A percentile compares a stretch with the other conserved stretches of the same genome.
phyloP scores from a whole-genome alignment of 2,888 invertebrate species.

The Globia sparganii region DNA sequence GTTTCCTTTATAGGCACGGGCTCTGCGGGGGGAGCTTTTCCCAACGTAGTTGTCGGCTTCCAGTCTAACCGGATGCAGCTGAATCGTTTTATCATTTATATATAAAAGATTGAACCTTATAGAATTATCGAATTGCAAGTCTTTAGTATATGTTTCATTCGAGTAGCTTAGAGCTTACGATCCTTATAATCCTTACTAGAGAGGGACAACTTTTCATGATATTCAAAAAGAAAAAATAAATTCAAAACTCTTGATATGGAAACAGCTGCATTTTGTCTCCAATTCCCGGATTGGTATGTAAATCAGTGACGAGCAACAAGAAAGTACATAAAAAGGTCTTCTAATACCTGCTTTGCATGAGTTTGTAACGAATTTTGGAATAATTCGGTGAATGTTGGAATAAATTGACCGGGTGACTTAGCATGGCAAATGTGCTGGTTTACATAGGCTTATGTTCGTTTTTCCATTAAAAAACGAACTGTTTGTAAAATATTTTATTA shows the following conservation, averaged over 20 bases:
- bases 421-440: constrained; percentile 54
- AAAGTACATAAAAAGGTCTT: constrained; percentile 62
- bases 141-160: not conserved
- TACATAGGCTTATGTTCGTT: constrained; percentile 20
- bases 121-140: not conserved
- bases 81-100: no score
- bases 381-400: constrained; percentile 51
- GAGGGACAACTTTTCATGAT: not conserved
- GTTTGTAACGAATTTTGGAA: constrained; percentile 58
- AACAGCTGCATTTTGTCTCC: constrained; percentile 54
- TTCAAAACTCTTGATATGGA: constrained; percentile 11
- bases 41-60: no score
- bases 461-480: constrained; percentile 32
- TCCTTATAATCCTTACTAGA: not conserved
- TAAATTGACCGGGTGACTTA: constrained; percentile 59
- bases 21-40: no score
- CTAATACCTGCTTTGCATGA: constrained; percentile 63
- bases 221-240: constrained; percentile 6
- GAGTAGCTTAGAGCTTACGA: not conserved
- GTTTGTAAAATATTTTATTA: constrained; percentile 10
- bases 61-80: no score
- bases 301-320: constrained; percentile 50
- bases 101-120: not conserved
- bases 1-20: no score
- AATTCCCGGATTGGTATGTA: constrained; percentile 59